Percentiles rank a stretch among this genome's conserved stretches.
phyloP scores from a whole-genome alignment of 2,888 invertebrate genomes.

The Hydrotaea diabolus region DNA sequence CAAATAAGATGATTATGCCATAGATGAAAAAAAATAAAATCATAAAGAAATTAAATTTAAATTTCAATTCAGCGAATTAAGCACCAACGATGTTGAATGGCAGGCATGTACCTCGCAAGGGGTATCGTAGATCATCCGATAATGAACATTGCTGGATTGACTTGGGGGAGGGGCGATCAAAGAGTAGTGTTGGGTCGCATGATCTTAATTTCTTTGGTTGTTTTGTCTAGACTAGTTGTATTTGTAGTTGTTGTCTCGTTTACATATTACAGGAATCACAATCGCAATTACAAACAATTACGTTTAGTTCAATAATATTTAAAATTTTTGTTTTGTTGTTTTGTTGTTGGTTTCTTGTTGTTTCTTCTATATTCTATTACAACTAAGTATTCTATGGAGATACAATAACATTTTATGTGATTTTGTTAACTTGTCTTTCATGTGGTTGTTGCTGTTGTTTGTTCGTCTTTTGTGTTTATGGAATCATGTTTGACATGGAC shows the following conservation, averaged over 20 bases:
- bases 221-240: slow-evolving; percentile 32
- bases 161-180: neutral
- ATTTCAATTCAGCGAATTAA: neutral
- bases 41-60: neutral
- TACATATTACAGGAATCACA: slow-evolving; percentile 62
- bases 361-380: slow-evolving; percentile 36
- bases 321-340: slow-evolving; percentile 24
- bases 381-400: slow-evolving; percentile 56
- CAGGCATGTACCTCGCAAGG: neutral
- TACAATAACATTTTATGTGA: slow-evolving; percentile 52
- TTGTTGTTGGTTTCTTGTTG: slow-evolving; percentile 16
- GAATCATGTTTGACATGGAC: slow-evolving; percentile 29
- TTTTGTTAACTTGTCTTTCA: slow-evolving; percentile 56
- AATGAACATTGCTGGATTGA: neutral
- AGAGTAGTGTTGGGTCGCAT: slow-evolving; percentile 10
- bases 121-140: neutral
- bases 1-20: neutral
- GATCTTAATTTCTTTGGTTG: slow-evolving; percentile 9
- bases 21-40: neutral
- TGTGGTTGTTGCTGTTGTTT: slow-evolving; percentile 53
- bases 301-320: slow-evolving; percentile 21
- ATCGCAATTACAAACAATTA: slow-evolving; percentile 28
- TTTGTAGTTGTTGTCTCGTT: slow-evolving; percentile 9
- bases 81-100: neutral
- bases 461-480: neutral